phyloP scores from a whole-genome alignment of 2,888 invertebrate species.

The Crioceris asparagi region DNA sequence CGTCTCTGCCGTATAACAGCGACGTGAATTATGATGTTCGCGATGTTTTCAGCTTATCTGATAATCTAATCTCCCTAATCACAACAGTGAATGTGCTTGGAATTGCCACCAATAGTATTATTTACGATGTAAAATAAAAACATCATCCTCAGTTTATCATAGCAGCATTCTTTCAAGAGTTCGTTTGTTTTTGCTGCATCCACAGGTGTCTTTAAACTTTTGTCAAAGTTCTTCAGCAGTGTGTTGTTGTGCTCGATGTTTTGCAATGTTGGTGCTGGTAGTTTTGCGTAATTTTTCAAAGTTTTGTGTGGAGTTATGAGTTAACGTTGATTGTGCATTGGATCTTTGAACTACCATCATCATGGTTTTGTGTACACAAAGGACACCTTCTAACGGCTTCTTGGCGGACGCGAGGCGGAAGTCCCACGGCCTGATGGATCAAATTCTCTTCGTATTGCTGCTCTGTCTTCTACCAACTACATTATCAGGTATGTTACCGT shows the following conservation, averaged over 20 bases:
- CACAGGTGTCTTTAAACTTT: slow-evolving; percentile 22
- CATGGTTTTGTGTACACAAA: slow-evolving; percentile 17
- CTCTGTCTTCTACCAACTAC: slow-evolving; percentile 11
- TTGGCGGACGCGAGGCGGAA: slow-evolving; percentile 18
- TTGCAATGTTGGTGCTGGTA: slow-evolving; percentile 3
- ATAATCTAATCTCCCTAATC: no score
- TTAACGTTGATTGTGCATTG: no score
- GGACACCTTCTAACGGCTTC: slow-evolving; percentile 17
- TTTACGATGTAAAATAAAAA: no score
- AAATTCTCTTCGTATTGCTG: slow-evolving; percentile 13
- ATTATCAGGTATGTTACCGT: slow-evolving; percentile 16
- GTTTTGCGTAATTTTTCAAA: no score
- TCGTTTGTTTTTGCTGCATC: slow-evolving; percentile 14
- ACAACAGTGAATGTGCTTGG: no score
- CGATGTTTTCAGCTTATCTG: background rate
- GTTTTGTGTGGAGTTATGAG: no score
- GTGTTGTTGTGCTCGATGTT: slow-evolving; percentile 11
- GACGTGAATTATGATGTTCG: no score
- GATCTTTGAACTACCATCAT: no score
- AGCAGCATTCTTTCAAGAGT: no score
- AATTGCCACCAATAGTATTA: no score
- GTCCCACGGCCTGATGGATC: slow-evolving; percentile 12
- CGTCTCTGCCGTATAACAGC: slow-evolving; percentile 7
- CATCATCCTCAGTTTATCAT: no score
- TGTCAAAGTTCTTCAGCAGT: no score